A percentile compares a stretch with the other conserved stretches of the same genome.
Evolutionary conservation across 2,797 vertebrate genomes (phyloP).

Genomic region (Acanthurus leucopareius): DNA sequence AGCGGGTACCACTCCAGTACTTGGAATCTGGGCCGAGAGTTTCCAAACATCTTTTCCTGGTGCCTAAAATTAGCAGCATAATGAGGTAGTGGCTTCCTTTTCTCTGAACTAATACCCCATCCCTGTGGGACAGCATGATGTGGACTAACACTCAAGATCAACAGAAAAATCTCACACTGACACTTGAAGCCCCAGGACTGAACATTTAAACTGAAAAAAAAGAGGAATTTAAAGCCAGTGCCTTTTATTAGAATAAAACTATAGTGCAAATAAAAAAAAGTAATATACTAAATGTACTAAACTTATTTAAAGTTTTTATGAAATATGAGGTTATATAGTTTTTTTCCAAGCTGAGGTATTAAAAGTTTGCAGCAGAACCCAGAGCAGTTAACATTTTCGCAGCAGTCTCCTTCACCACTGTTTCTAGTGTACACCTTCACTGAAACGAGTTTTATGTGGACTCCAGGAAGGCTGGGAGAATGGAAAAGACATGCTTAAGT

Average conservation of each 20-base stretch:
- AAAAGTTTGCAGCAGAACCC: slow-evolving; percentile 41
- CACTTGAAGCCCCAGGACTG: slow-evolving; percentile 66
- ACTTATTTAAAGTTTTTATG: slow-evolving; percentile 2
- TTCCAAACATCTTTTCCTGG: slow-evolving; percentile 88
- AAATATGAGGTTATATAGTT: neutral
- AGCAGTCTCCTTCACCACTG: slow-evolving; percentile 45
- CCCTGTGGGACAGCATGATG: slow-evolving; percentile 80
- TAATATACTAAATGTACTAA: neutral
- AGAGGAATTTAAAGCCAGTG: slow-evolving; percentile 9
- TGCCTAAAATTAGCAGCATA: slow-evolving; percentile 89
- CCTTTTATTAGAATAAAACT: neutral
- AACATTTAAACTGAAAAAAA: slow-evolving; percentile 56
- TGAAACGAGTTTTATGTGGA: slow-evolving; percentile 69
- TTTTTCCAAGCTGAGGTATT: slow-evolving; percentile 18
- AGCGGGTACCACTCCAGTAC: slow-evolving; percentile 80
- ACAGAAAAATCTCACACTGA: slow-evolving; percentile 78
- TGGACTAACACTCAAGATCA: slow-evolving; percentile 84
- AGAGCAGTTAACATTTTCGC: slow-evolving; percentile 55
- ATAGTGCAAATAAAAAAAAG: neutral
- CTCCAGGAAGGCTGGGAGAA: slow-evolving; percentile 64
- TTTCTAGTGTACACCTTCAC: slow-evolving; percentile 58
- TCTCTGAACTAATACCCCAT: slow-evolving; percentile 84
- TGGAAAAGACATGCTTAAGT: slow-evolving; percentile 78
- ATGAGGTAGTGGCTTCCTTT: slow-evolving; percentile 88
- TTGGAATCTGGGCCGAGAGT: slow-evolving; percentile 82